Percentiles rank a stretch among this genome's conserved stretches.
Conservation (phyloP, 2,888 invertebrate species). For the Frankliniella fusca region DNA sequence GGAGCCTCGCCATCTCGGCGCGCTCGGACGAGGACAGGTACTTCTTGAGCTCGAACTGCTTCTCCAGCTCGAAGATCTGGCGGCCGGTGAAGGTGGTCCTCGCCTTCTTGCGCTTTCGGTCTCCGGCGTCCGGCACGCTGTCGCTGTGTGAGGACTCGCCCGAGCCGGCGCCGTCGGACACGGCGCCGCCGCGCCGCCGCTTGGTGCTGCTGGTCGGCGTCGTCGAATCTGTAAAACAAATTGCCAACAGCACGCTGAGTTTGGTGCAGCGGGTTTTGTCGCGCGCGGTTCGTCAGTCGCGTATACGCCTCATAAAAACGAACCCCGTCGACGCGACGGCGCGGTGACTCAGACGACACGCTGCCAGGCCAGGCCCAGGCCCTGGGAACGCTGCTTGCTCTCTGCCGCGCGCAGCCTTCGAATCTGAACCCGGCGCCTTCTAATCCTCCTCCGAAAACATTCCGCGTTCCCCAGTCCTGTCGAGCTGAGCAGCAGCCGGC, state of each 20-base stretch:
- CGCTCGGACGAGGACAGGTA: constrained; percentile 91
- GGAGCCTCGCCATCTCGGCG: constrained; percentile 87
- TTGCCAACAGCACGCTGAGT: background rate
- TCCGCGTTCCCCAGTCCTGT: too few species aligned
- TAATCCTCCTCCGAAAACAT: too few species aligned
- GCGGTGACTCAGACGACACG: too few species aligned
- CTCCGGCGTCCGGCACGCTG: constrained; percentile 37
- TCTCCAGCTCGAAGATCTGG: constrained; percentile 94
- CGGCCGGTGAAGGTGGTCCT: constrained; percentile 92
- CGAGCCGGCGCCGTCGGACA: constrained; percentile 35
- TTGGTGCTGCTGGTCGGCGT: background rate
- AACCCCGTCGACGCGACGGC: too few species aligned
- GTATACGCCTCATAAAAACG: too few species aligned
- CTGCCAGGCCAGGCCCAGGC: too few species aligned
- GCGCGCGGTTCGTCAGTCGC: too few species aligned
- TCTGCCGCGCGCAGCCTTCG: too few species aligned
- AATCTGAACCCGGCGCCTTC: too few species aligned
- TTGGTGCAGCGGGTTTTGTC: too few species aligned
- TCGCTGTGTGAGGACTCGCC: constrained; percentile 11
- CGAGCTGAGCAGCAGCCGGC: too few species aligned
- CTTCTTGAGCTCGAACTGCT: constrained; percentile 93
- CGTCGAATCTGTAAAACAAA: background rate
- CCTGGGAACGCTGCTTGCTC: too few species aligned
- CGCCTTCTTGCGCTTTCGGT: constrained; percentile 75
- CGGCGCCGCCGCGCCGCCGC: constrained; percentile 33